Evolutionary conservation across 2,888 invertebrate genomes (phyloP).

Genomic region (Patella caerulea): DNA sequence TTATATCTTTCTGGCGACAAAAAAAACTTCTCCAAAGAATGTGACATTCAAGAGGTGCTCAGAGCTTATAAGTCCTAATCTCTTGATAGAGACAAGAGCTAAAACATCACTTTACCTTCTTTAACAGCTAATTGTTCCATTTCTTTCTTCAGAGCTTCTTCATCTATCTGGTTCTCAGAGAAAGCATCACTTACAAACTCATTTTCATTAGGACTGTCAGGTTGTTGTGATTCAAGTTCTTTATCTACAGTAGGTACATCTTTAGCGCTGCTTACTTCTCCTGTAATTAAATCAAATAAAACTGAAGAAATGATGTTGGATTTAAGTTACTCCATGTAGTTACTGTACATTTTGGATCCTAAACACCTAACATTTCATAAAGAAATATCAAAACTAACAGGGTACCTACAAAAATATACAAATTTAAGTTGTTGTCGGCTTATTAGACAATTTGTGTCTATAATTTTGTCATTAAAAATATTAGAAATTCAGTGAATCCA

Average conservation of each 20-base stretch:
- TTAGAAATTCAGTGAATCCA: too few relatives aligned
- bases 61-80: neutral
- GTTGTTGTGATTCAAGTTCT: neutral
- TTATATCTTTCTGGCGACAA: neutral
- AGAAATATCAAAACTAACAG: too few relatives aligned
- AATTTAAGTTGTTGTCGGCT: too few relatives aligned
- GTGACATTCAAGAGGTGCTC: too few relatives aligned
- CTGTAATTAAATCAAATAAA: too few relatives aligned
- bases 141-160: constrained; percentile 76
- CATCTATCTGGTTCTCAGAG: constrained; percentile 72
- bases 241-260: neutral
- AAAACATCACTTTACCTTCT: constrained; percentile 60
- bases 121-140: constrained; percentile 82
- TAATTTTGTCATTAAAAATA: too few relatives aligned
- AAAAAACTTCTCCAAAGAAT: neutral
- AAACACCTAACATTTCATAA: too few relatives aligned
- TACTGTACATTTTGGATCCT: too few relatives aligned
- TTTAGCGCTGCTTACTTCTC: neutral
- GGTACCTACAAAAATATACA: too few relatives aligned
- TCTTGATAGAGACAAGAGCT: neutral
- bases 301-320: too few relatives aligned
- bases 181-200: constrained; percentile 86
- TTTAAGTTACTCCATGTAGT: too few relatives aligned
- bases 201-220: constrained; percentile 68
- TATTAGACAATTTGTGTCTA: too few relatives aligned